These are phyloP conservation scores for Scyliorhinus canicula DNA, from an alignment of 2,797 vertebrate genomes.

Conservation along the genomic window DNA sequence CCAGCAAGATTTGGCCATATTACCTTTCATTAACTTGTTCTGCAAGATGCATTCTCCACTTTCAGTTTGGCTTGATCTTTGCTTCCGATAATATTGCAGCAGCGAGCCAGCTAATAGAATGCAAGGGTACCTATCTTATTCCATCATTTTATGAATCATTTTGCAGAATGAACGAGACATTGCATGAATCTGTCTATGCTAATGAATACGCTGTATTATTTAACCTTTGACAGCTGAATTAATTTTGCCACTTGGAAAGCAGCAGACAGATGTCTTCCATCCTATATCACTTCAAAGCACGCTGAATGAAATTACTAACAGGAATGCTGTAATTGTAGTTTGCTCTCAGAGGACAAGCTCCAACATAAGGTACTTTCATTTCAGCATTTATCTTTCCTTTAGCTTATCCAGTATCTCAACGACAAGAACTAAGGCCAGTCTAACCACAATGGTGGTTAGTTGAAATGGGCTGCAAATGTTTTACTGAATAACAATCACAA, in stretches of 20 bases:
- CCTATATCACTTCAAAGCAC: constrained; percentile 28
- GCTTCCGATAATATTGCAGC: constrained; percentile 20
- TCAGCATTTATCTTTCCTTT: background rate
- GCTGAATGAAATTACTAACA: constrained; percentile 23
- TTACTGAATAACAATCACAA: background rate
- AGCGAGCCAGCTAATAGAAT: constrained; percentile 26
- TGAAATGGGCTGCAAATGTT: background rate
- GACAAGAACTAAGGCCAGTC: too few relatives aligned
- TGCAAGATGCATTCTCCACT: background rate
- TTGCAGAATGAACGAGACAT: constrained; percentile 22
- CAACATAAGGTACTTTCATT: background rate
- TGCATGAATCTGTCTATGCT: constrained; percentile 24
- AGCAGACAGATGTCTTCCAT: constrained; percentile 35
- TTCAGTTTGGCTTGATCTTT: constrained; percentile 3
- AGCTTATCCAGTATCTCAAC: background rate
- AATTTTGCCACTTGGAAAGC: constrained; percentile 29
- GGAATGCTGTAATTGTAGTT: background rate
- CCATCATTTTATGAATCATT: constrained; percentile 32
- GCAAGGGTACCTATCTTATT: constrained; percentile 22
- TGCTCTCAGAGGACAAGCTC: constrained; percentile 22
- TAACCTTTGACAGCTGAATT: constrained; percentile 34
- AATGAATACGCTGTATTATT: constrained; percentile 12
- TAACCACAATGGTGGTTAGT: background rate
- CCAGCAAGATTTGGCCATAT: background rate
- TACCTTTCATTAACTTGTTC: constrained; percentile 11